Evolutionary conservation across 2,797 vertebrate species (phyloP).

Genomic region (Telmatherina bonti): DNA sequence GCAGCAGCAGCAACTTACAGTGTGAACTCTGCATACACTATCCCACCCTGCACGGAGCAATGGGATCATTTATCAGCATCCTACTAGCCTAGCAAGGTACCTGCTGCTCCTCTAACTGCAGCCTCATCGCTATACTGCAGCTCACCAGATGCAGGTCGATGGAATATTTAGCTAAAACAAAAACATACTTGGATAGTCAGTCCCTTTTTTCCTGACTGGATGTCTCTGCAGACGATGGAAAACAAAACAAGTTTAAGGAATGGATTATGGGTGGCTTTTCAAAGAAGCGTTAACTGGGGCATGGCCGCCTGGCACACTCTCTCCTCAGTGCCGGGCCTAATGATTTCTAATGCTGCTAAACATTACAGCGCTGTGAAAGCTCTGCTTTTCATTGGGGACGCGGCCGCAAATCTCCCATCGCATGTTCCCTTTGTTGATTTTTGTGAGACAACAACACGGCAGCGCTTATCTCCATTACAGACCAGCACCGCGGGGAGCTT

Average conservation of each 20-base stretch:
- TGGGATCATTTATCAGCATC: constrained; percentile 75
- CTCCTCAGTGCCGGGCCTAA: constrained; percentile 74
- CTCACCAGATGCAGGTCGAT: constrained; percentile 71
- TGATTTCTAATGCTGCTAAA: constrained; percentile 85
- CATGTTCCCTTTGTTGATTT: constrained; percentile 86
- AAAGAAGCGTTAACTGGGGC: constrained; percentile 71
- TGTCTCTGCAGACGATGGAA: constrained; percentile 63
- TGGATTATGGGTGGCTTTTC: constrained; percentile 68
- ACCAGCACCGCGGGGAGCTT: constrained; percentile 76
- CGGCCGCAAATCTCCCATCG: constrained; percentile 80
- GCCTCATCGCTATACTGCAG: constrained; percentile 67
- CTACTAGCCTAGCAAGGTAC: constrained; percentile 51
- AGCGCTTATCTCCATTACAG: constrained; percentile 83
- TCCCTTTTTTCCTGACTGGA: constrained; percentile 29
- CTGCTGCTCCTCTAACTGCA: constrained; percentile 70
- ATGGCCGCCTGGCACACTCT: constrained; percentile 65
- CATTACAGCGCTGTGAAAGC: constrained; percentile 71
- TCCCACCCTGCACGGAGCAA: constrained; percentile 51
- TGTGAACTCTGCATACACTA: constrained; percentile 78
- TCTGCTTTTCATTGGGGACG: constrained; percentile 76
- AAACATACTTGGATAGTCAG: constrained; percentile 44
- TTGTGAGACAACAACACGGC: constrained; percentile 78
- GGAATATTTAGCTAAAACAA: constrained; percentile 56
- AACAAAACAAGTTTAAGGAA: constrained; percentile 60
- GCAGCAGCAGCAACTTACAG: constrained; percentile 68